phyloP scores from a whole-genome alignment of 2,113 vertebrate species.

The Morone saxatilis region DNA sequence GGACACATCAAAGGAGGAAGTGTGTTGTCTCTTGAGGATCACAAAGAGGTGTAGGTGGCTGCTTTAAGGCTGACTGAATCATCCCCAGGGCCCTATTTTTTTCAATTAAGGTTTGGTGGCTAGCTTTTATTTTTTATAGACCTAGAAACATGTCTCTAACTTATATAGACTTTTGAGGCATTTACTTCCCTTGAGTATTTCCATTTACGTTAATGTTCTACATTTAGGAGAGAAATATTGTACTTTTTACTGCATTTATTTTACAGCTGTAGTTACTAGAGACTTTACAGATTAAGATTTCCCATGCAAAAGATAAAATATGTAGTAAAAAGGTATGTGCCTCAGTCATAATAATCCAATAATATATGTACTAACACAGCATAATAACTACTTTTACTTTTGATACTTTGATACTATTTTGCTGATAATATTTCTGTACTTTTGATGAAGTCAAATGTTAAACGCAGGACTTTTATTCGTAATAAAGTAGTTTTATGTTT shows the following conservation, averaged over 20 bases:
- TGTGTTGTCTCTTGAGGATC: conserved; percentile 58
- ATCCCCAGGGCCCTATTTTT: background rate
- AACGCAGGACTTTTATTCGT: background rate
- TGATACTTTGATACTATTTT: background rate
- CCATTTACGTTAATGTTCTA: background rate
- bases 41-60: conserved; percentile 46
- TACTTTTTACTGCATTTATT: background rate
- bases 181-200: background rate
- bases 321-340: background rate
- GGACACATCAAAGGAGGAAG: conserved; percentile 71
- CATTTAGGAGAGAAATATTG: background rate
- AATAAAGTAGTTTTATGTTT: background rate
- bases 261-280: background rate
- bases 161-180: background rate
- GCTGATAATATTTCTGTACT: background rate
- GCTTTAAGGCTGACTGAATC: conserved; percentile 5
- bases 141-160: background rate
- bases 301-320: background rate
- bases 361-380: background rate
- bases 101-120: background rate
- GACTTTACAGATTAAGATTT: background rate
- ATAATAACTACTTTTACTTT: background rate
- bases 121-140: background rate
- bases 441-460: background rate
- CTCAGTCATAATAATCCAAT: background rate